Percentiles rank a stretch among this genome's conserved stretches.
These are phyloP conservation scores for Pristionchus maxplancki DNA, from an alignment of 2,888 invertebrate genomes.

Conservation along the genomic window DNA sequence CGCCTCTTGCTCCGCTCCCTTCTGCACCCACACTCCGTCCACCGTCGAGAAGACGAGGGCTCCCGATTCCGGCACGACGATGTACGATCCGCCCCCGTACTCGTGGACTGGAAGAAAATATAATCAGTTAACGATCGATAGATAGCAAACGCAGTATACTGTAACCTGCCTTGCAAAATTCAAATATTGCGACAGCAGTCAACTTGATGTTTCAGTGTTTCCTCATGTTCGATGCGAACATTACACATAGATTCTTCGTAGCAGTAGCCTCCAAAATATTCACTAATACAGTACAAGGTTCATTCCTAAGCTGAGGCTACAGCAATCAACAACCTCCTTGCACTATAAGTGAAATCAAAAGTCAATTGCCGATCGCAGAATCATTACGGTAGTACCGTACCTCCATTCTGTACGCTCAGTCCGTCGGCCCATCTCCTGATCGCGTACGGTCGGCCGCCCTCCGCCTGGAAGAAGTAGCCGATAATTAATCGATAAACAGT, in stretches of 20 bases:
- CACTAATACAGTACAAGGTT: too few species aligned
- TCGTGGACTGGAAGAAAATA: neutral
- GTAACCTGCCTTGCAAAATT: too few species aligned
- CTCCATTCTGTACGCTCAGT: constrained; percentile 27
- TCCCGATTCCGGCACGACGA: constrained; percentile 74
- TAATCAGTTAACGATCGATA: neutral
- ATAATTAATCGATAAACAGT: neutral
- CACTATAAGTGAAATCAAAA: neutral
- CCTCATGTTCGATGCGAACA: neutral
- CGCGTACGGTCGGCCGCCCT: neutral
- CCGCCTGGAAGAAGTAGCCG: neutral
- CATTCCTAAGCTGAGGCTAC: too few species aligned
- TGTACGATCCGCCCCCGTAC: constrained; percentile 78
- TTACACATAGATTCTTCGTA: neutral
- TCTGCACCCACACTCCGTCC: constrained; percentile 50
- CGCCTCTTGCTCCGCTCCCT: neutral
- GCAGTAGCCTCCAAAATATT: neutral
- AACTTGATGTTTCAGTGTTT: neutral
- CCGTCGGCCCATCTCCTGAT: constrained; percentile 25
- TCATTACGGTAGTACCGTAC: neutral
- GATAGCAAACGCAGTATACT: neutral
- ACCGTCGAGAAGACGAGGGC: constrained; percentile 65
- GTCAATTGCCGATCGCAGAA: neutral
- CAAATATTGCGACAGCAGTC: neutral
- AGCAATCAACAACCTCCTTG: too few species aligned